Evolutionary conservation across 92 coral and sea anemone species (phyloP).

Genomic region (Blastomussa wellsi): DNA sequence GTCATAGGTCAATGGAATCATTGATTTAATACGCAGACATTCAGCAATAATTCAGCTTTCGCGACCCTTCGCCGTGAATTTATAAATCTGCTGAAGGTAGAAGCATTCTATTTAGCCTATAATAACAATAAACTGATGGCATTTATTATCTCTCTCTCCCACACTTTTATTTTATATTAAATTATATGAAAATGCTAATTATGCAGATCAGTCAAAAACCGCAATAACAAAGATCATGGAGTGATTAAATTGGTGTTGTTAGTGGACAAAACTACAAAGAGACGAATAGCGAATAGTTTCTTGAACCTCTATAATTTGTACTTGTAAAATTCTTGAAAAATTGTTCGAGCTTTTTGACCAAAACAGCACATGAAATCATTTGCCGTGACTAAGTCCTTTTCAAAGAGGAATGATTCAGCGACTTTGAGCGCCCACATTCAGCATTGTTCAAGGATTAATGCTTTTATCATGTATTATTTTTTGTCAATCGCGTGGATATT

Average conservation of each 20-base stretch:
- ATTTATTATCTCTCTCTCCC: neutral
- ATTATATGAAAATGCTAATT: neutral
- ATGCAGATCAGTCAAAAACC: neutral
- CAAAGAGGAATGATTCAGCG: constrained; percentile 38
- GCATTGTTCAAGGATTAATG: neutral
- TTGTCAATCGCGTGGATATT: neutral
- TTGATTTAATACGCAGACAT: neutral
- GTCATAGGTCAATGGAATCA: neutral
- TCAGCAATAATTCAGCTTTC: neutral
- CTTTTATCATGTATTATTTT: neutral
- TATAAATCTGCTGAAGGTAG: neutral
- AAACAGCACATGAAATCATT: constrained; percentile 5
- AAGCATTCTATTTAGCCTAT: neutral
- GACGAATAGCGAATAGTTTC: too few species aligned
- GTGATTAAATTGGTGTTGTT: neutral
- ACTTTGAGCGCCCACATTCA: constrained; percentile 11
- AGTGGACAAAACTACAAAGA: neutral
- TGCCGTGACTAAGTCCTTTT: neutral
- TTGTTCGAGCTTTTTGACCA: neutral
- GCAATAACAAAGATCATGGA: neutral
- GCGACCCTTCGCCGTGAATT: neutral
- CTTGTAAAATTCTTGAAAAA: neutral
- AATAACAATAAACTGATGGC: neutral
- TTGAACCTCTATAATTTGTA: neutral
- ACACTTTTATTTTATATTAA: neutral